Base-by-base conservation (phyloP, 2,888 invertebrate species). In the Zelleria hepariella region DNA sequence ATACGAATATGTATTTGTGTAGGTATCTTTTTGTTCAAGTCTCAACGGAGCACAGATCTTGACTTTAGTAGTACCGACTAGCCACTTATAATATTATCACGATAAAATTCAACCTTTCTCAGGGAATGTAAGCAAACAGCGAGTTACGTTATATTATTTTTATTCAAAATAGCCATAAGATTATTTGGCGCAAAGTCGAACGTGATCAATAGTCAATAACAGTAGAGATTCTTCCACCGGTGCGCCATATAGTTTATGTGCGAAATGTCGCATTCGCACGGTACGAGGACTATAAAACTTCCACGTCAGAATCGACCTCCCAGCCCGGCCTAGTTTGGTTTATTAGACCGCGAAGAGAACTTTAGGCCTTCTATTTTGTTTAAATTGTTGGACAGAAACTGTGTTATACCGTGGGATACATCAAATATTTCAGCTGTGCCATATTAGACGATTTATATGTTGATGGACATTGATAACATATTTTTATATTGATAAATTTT, bases 201-300 rank as follows among this genome's bases (percentile, higher is more conserved):
- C n/a, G 15, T 42, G 32, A 42, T 2, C 4, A 15, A 42, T n/a
- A 42, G 10, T 4, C 32, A 15, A 10, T 10, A 10, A 15, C 10
- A 3, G 1, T 15, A 42, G 32, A 10, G 1, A 42, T 10, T 42
- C 32, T 15, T 42, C 32, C 15, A 42, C 3, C 32, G 32, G 42
- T 56, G 18, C 57, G 57, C 57, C n/a, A 47, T 57, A 68, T 68
- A 67, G 71, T 77, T 74, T 75, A 73, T 75, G 73, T 73, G 72
- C 63, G 72, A 75, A 68, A 71, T 66, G 63, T 67, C 67, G 73
- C 67, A 72, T 72, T 81, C 78, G 78, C 76, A 75, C 75, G 74
- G 71, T 68, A 60, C 32, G 15, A 10, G 60, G 61, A 69, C 73
- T 67, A 64, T 67, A 63, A 18, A 32, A 7, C 27, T 32, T 18